Conservation (phyloP, 2,888 invertebrate species). For the Strigamia crassipes region DNA sequence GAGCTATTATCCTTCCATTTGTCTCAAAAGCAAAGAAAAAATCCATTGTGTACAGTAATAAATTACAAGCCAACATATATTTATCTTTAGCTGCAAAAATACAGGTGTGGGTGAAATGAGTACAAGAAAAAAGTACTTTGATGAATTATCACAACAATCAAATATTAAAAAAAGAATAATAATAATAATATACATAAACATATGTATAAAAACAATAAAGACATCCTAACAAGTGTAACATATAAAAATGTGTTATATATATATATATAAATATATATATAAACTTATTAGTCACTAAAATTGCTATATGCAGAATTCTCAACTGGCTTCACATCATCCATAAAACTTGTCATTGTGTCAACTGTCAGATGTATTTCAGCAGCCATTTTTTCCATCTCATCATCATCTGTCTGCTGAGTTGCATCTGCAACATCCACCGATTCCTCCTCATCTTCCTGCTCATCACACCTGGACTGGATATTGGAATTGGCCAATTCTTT, state of each 20-base stretch:
- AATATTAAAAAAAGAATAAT: background rate
- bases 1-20: too few relatives aligned
- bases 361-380: background rate
- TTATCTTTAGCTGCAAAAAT: background rate
- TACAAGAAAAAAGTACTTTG: background rate
- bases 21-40: too few relatives aligned
- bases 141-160: background rate
- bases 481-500: background rate
- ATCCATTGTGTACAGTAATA: too few relatives aligned
- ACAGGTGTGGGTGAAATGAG: conserved; percentile 25
- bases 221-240: conserved; percentile 7
- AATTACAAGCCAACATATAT: conserved; percentile 19
- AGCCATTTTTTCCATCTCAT: background rate
- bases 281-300: conserved; percentile 5
- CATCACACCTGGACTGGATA: background rate
- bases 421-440: background rate
- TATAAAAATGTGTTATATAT: conserved; percentile 15
- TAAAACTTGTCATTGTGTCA: background rate
- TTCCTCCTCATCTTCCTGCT: background rate
- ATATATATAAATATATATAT: too few relatives aligned
- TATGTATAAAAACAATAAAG: too few relatives aligned
- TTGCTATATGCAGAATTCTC: background rate
- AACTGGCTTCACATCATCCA: background rate
- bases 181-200: too few relatives aligned
- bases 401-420: background rate